Evolutionary conservation across 2,113 vertebrate genomes (phyloP), one percentile per base, ranked within the genome.

Genomic region (Silurus meridionalis): DNA sequence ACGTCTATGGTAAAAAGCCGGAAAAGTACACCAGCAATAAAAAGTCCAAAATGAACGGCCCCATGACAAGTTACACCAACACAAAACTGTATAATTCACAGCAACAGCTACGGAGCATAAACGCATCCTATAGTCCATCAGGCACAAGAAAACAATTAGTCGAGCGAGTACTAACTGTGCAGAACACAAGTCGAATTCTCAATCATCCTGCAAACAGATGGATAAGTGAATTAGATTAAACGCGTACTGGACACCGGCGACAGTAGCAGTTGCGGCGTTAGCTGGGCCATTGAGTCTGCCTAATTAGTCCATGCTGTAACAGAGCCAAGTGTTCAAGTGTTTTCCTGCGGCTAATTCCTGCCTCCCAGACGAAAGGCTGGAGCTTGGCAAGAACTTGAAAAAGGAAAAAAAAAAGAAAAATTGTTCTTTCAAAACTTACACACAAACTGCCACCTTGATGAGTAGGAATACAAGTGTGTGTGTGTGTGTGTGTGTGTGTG

Each of bases 321-420:
- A 52, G 84, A 90, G 93, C 92, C 92, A 92, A 93, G 80, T 46
- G 87, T 88, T 88, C 90, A 85, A 90, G 72, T 85, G 79, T 50
- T 87, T 90, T 89, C 86, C 87, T 83, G 85, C 86, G 57, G 85
- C 79, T 72, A 63, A 61, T 83, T 87, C 83, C 83, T 82, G 85
- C 52, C 67, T 77, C 64, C 55, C 72, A 72, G 82, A 87, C 90
- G 89, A 89, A 89, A 92, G 92, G 87, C 87, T 75, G 90, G 80
- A 85, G 92, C 89, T 88, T 92, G 89, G 91, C 91, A 91, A 91
- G 86, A 87, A 80, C 80, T 61, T 86, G 86, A 25, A 10, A 21
- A 69, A 46, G 10, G 23, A n/a, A 28, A 67, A 4, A 4, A 83
- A 10, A 28, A 64, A 60, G 74, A 85, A 9, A 17, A n/a, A 25